Conservation (phyloP, 2,797 vertebrate genomes). For the Dendrocincla fuliginosa region DNA sequence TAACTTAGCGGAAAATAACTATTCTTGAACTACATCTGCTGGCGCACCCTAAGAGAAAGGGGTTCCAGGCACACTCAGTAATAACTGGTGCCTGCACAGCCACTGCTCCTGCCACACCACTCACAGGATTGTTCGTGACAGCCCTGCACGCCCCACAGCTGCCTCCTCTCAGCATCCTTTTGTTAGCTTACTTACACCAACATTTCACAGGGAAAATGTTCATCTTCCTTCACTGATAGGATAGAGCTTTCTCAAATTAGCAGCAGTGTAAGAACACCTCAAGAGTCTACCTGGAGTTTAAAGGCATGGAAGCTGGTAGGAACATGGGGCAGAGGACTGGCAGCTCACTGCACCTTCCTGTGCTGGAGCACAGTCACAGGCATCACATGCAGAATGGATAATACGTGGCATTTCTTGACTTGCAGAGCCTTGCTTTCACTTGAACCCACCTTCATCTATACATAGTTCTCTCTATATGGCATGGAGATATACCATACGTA, state of each 20-base stretch:
- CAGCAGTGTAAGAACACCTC: background rate
- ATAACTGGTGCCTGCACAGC: background rate
- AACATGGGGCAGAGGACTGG: background rate
- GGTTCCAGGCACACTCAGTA: background rate
- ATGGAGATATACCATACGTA: background rate
- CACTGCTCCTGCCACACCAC: background rate
- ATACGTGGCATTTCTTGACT: rapidly evolving
- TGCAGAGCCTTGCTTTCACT: background rate
- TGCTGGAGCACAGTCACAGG: background rate
- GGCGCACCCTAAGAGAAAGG: background rate
- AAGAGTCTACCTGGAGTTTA: background rate
- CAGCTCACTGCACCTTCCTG: background rate
- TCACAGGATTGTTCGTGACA: background rate
- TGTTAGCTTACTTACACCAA: background rate
- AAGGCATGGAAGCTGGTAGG: background rate
- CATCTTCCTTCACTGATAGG: background rate
- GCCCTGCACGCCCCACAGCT: background rate
- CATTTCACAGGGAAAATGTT: background rate
- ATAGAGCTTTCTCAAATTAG: background rate
- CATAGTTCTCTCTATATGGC: background rate
- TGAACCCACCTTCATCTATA: background rate
- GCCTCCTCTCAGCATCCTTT: background rate
- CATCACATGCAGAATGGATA: background rate
- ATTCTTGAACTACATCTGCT: background rate
- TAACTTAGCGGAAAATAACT: background rate